A percentile compares a stretch with the other conserved stretches of the same genome.
Evolutionary conservation across 2,797 vertebrate genomes (phyloP).

Genomic region (Arctocebus calabarensis): DNA sequence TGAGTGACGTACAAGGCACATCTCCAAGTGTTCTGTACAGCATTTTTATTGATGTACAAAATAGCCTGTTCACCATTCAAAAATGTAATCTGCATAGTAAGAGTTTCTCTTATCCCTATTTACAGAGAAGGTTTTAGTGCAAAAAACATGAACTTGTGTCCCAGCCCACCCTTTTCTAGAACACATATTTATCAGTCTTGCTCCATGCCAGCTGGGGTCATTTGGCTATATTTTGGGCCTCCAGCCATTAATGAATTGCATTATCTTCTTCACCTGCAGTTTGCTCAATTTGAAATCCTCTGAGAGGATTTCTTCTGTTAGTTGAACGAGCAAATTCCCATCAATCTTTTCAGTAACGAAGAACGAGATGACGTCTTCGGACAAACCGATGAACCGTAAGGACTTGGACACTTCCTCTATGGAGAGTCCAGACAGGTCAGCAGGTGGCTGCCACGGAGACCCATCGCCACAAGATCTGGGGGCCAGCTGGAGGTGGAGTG

Average conservation of each 20-base stretch:
- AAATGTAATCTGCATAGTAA: constrained; percentile 92
- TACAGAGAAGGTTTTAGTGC: constrained; percentile 90
- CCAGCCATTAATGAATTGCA: constrained; percentile 99
- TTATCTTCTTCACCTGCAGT: constrained; percentile 98
- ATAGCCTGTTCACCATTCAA: constrained; percentile 87
- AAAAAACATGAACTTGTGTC: constrained; percentile 89
- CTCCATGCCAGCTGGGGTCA: constrained; percentile 66
- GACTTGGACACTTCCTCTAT: constrained; percentile 97
- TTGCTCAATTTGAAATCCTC: constrained; percentile 99
- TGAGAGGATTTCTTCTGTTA: constrained; percentile 97
- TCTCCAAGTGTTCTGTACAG: constrained; percentile 87
- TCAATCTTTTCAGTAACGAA: constrained; percentile 98
- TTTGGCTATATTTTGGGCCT: constrained; percentile 94
- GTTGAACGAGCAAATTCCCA: constrained; percentile 96
- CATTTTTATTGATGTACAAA: constrained; percentile 88
- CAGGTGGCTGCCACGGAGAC: constrained; percentile 94
- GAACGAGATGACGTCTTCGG: constrained; percentile 94
- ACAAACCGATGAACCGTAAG: constrained; percentile 96
- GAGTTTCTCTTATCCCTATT: constrained; percentile 88
- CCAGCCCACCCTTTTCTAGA: constrained; percentile 80
- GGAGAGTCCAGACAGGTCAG: constrained; percentile 94
- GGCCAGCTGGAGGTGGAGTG: constrained; percentile 87
- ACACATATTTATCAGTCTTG: constrained; percentile 73
- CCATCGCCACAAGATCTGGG: constrained; percentile 91
- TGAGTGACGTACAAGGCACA: constrained; percentile 91